phyloP scores from a whole-genome alignment of 2,888 invertebrate genomes.

The Xiphydria camelus region DNA sequence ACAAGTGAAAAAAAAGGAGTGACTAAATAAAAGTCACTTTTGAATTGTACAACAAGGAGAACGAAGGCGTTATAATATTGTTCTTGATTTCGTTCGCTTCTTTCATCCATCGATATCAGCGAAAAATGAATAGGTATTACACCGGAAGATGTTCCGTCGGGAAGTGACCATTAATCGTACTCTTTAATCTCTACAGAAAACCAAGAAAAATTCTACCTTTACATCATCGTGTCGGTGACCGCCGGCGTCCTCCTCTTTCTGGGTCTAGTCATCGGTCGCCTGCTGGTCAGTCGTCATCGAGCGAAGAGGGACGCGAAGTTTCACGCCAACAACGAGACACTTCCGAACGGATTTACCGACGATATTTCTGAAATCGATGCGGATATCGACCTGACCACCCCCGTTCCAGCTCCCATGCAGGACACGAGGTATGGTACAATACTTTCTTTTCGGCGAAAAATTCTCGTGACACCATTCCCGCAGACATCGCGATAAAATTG shows the following conservation, averaged over 20 bases:
- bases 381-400: conserved; percentile 75
- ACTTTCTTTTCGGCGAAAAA: not conserved
- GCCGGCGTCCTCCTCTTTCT: conserved; percentile 73
- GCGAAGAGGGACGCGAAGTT: conserved; percentile 69
- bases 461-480: not conserved
- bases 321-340: conserved; percentile 72
- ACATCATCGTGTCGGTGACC: conserved; percentile 77
- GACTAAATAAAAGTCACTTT: too few relatives aligned
- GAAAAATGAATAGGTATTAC: too few relatives aligned
- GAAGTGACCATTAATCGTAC: too few relatives aligned
- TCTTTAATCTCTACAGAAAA: conserved; percentile 69
- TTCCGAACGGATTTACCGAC: conserved; percentile 82
- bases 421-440: conserved; percentile 42
- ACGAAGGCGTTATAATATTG: too few relatives aligned
- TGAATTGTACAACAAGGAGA: too few relatives aligned
- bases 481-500: not conserved
- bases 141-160: too few relatives aligned
- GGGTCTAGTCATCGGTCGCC: conserved; percentile 71
- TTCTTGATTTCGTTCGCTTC: conserved; percentile 3
- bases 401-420: conserved; percentile 64
- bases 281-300: conserved; percentile 70
- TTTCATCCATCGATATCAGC: too few relatives aligned
- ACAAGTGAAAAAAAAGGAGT: too few relatives aligned
- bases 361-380: conserved; percentile 86
- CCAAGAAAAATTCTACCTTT: conserved; percentile 79